Conservation (phyloP, 2,113 vertebrate genomes). For the Cairina moschata region DNA sequence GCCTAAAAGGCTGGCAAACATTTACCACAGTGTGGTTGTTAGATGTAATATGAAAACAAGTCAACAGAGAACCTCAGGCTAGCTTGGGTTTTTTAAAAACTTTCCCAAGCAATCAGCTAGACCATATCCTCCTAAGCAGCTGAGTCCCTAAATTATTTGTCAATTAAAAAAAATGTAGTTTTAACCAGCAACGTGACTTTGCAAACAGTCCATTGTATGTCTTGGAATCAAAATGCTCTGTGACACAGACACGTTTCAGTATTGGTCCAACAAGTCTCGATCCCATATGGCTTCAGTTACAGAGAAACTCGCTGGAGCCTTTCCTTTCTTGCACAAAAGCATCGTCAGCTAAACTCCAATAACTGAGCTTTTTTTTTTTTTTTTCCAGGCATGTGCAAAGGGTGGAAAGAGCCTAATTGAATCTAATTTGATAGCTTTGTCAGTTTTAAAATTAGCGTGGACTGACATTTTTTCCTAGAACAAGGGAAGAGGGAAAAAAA, state of each 20-base stretch:
- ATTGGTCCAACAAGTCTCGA: conserved; percentile 57
- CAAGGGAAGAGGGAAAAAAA: neutral
- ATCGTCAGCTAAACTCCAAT: conserved; percentile 43
- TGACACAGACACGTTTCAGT: conserved; percentile 42
- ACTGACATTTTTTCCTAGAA: neutral
- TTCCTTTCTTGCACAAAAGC: conserved; percentile 50
- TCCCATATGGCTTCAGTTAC: conserved; percentile 63
- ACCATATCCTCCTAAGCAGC: neutral
- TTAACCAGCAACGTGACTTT: conserved; percentile 32
- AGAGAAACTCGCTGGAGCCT: conserved; percentile 23
- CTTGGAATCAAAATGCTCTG: conserved; percentile 48
- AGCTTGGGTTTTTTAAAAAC: neutral
- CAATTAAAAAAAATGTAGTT: neutral
- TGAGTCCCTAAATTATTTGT: neutral
- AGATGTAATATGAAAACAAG: neutral
- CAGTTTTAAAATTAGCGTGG: conserved; percentile 11
- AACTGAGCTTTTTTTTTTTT: conserved; percentile 43
- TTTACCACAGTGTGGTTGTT: neutral
- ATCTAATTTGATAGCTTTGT: conserved; percentile 18
- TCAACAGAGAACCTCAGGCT: neutral
- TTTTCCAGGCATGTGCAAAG: conserved; percentile 20
- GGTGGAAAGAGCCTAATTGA: conserved; percentile 27
- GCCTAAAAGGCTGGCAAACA: neutral
- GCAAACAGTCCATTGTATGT: conserved; percentile 43
- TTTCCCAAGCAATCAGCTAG: neutral